Evolutionary conservation across 2,113 vertebrate genomes (phyloP), one percentile per base, ranked within the genome.

Genomic region (Varanus komodoensis): DNA sequence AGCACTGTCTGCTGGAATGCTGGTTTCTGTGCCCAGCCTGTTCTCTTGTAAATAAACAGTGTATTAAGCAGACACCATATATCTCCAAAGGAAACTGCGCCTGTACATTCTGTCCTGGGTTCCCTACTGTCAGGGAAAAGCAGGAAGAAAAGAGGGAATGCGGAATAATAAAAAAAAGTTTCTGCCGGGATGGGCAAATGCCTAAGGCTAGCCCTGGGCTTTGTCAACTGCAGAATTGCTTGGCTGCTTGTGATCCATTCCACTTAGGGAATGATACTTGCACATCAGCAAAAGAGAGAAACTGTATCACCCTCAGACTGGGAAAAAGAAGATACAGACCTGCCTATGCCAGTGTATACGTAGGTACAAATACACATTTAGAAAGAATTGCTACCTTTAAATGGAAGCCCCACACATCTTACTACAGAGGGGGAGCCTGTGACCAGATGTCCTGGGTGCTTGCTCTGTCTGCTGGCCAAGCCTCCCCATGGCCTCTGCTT

Each of bases 11-110:
- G 32, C 32, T 8, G 69, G 69, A 71, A 75, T 75, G 69, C 84
- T 75, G 17, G 25, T 86, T 86, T 74, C 71, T 57, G 32, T 27
- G 69, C 68, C 71, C 52, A 73, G 69, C 69, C 48, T 75, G 52
- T 75, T 15, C n/a, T 75, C 32, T 86, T 74, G 32, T 75, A 86
- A 86, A 86, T 74, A 86, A 75, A 74, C 9, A 75, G 69, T 6
- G 29, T 52, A 86, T 75, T 57, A 75, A 75, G 32, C 50, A 86
- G 71, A 34, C 69, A 86, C 71, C 7, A 74, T 69, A 74, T 74
- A 9, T 54, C 50, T 85, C 19, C 84, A 73, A 52, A n/a, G 69
- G 84, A 34, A 74, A 54, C 21, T 52, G 73, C 54, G 38, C 67
- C 11, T 8, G 32, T 23, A 86, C 50, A 86, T 21, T 86, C n/a